Conservation (phyloP, 2,888 invertebrate genomes). For the Melanostoma mellinum region DNA sequence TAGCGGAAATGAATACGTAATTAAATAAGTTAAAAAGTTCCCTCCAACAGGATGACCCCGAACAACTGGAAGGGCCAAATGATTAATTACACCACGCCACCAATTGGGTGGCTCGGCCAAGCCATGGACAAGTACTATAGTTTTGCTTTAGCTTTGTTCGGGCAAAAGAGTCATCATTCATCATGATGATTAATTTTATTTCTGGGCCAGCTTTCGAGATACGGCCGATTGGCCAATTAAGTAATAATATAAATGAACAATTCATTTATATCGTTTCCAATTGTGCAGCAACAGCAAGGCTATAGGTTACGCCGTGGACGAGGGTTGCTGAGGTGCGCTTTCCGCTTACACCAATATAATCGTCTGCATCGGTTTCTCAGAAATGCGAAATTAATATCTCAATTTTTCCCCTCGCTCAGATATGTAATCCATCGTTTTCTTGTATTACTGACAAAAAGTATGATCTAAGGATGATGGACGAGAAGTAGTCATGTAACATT, state of each 20-base stretch:
- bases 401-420: slow-evolving; percentile 10
- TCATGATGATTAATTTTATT: slow-evolving; percentile 72
- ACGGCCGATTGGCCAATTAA: slow-evolving; percentile 69
- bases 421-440: no score
- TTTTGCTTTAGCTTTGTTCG: slow-evolving; percentile 52
- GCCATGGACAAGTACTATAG: slow-evolving; percentile 1
- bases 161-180: slow-evolving; percentile 65
- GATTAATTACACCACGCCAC: slow-evolving; percentile 62
- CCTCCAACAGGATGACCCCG: slow-evolving; percentile 38
- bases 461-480: no score
- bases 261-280: slow-evolving; percentile 56
- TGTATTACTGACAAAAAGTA: no score
- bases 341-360: slow-evolving; percentile 1
- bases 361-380: slow-evolving; percentile 26
- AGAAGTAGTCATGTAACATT: no score
- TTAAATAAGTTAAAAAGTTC: slow-evolving; percentile 68
- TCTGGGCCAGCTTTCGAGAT: slow-evolving; percentile 40
- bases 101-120: slow-evolving; percentile 29
- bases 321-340: slow-evolving; percentile 30
- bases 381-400: slow-evolving; percentile 61
- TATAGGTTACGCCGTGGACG: background rate
- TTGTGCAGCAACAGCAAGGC: slow-evolving; percentile 25
- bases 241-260: slow-evolving; percentile 63
- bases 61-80: slow-evolving; percentile 46
- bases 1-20: slow-evolving; percentile 66